phyloP scores from a whole-genome alignment of 92 coral and sea anemone species.

The Palythoa heliodiscus region DNA sequence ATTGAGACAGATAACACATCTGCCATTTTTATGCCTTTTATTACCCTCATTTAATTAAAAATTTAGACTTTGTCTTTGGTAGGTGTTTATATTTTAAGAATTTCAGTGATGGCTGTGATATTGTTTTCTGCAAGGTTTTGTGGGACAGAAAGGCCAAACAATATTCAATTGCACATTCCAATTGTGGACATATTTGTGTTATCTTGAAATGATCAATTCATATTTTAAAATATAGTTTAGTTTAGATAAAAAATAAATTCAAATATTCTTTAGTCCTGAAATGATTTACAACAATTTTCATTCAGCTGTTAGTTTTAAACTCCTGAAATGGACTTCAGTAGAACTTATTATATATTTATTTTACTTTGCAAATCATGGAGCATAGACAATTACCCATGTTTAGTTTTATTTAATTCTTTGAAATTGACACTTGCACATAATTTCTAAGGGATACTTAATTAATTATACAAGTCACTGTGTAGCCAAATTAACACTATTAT shows the following conservation, averaged over 20 bases:
- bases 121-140: background rate
- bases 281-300: background rate
- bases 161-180: background rate
- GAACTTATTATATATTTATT: background rate
- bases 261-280: background rate
- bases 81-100: slow-evolving; percentile 30
- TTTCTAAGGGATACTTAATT: too few species aligned
- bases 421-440: too few species aligned
- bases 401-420: too few species aligned
- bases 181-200: background rate
- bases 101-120: background rate
- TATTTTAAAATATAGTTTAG: too few species aligned
- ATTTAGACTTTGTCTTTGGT: background rate
- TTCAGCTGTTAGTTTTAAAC: background rate
- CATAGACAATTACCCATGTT: background rate
- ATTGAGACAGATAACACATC: background rate
- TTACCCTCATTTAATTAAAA: background rate
- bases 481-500: too few species aligned
- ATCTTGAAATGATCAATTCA: background rate
- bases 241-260: too few species aligned
- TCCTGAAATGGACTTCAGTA: background rate
- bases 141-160: background rate
- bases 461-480: too few species aligned
- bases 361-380: background rate
- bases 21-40: background rate